phyloP scores from a whole-genome alignment of 2,888 invertebrate genomes.

The Galeruca laticollis region DNA sequence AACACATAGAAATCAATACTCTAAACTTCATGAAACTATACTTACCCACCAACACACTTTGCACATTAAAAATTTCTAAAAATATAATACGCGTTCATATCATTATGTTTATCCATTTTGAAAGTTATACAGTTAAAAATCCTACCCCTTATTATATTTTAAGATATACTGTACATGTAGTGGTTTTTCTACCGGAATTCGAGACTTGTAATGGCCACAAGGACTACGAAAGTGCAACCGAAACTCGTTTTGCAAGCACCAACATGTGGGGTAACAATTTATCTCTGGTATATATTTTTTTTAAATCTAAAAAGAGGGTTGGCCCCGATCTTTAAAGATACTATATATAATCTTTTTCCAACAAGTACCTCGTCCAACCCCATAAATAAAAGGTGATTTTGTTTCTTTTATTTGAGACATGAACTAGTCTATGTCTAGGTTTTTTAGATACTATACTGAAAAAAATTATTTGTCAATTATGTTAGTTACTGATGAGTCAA shows the following conservation, averaged over 20 bases:
- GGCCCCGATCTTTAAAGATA: constrained; percentile 35
- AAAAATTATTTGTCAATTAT: background rate
- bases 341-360: constrained; percentile 39
- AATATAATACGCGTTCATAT: too few species aligned
- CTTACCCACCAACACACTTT: too few species aligned
- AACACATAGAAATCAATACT: too few species aligned
- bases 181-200: constrained; percentile 29
- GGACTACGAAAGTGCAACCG: constrained; percentile 25
- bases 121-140: background rate
- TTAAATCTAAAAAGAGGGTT: constrained; percentile 24
- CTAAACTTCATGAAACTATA: too few species aligned
- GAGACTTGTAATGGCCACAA: constrained; percentile 17
- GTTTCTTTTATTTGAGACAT: constrained; percentile 43
- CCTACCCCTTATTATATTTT: background rate
- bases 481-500: background rate
- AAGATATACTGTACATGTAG: background rate
- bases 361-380: constrained; percentile 49
- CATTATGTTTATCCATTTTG: too few species aligned
- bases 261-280: constrained; percentile 39
- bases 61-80: too few species aligned
- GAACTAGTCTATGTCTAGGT: constrained; percentile 26
- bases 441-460: constrained; percentile 12
- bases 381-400: constrained; percentile 44
- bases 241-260: constrained; percentile 37
- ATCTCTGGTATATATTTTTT: constrained; percentile 39